Evolutionary conservation across 2,888 invertebrate species (phyloP), one percentile per base, ranked within the genome.

Genomic region (Ophioninae sp.): DNA sequence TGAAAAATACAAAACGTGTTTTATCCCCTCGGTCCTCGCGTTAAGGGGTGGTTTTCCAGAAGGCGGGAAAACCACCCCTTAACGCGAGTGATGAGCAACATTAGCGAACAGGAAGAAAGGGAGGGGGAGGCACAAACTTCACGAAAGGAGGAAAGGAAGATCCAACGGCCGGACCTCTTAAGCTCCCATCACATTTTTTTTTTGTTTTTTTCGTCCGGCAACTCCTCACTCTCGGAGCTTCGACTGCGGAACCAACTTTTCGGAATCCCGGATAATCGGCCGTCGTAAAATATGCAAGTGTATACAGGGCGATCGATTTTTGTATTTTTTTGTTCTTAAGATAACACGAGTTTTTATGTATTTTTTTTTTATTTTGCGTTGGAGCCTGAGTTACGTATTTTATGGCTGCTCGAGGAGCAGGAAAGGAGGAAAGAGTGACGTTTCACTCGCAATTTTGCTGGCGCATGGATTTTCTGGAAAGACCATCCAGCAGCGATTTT

Each of bases 1-100:
- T 64, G 65, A 72, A 71, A 68, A 56, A 79, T 79, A 83, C 82
- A 75, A 78, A 82, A 83, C 76, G 72, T 74, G 75, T 80, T 80
- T 80, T 61, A 83, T 83, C 79, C 79, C 61, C 69, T 71, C 23
- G 20, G 23, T 41, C 41, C 51, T 64, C n/a, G n/a, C n/a, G n/a
- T n/a, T n/a, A n/a, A n/a, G n/a, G n/a, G n/a, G n/a, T n/a, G n/a
- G n/a, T n/a, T n/a, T n/a, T n/a, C n/a, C n/a, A n/a, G n/a, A n/a
- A n/a, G n/a, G n/a, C n/a, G n/a, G 63, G 30, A 41, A 56, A 78
- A 10, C 71, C 23, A 22, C 17, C 6, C 69, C 76, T 37, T 17
- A 51, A 51, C 17, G 51, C 51, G 51, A 51, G 51, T 51, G 10
- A 17, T 17, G 51, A 17, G 30, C 3, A 30, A 30, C 30, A 30